Evolutionary conservation across 1,140 invertebrate species (phyloP).

Genomic region (Zeugodacus cucurbitae): DNA sequence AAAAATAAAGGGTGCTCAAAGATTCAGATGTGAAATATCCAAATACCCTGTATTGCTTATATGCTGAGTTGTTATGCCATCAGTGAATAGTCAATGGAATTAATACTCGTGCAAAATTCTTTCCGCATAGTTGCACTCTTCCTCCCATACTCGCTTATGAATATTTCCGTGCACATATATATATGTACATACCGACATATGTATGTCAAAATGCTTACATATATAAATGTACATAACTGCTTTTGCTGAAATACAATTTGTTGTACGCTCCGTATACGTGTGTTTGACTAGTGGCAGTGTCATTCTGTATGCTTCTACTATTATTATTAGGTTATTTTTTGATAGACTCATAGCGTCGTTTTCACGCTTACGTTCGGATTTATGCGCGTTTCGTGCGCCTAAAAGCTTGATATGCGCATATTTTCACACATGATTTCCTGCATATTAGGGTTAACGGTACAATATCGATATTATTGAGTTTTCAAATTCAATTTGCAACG

Average conservation of each 20-base stretch:
- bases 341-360: background rate
- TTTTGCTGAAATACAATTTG: background rate
- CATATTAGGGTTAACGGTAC: slow-evolving; percentile 22
- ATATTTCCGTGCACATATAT: background rate
- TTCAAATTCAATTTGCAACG: background rate
- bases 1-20: too few species aligned
- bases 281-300: too few species aligned
- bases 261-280: background rate
- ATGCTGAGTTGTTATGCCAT: too few species aligned
- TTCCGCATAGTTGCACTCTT: background rate
- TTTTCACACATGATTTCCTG: slow-evolving; percentile 27
- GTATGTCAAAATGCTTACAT: background rate
- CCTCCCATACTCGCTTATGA: background rate
- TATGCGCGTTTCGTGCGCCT: background rate
- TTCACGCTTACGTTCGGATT: background rate
- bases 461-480: slow-evolving; percentile 4
- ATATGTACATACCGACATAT: background rate
- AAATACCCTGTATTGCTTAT: too few species aligned
- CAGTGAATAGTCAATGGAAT: background rate
- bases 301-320: background rate
- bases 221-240: background rate
- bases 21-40: too few species aligned
- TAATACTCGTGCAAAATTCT: background rate
- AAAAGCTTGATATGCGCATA: background rate
- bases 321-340: background rate